Evolutionary conservation across 2,113 vertebrate genomes (phyloP).

Genomic region (Chloroceryle aenea): DNA sequence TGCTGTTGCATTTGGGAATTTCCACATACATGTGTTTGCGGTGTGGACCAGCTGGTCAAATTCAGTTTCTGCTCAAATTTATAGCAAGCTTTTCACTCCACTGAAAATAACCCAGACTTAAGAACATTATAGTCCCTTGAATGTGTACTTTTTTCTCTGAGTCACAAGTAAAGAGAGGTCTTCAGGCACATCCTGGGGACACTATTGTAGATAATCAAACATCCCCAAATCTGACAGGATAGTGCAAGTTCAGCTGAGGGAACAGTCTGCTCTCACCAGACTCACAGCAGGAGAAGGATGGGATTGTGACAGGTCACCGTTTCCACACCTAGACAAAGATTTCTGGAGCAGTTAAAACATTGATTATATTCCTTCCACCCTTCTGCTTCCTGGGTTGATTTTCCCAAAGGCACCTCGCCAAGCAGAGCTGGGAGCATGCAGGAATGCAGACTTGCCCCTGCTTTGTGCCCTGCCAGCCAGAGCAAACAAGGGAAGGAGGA

Average conservation of each 20-base stretch:
- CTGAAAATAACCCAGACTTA: slow-evolving; percentile 2
- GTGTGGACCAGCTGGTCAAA: not conserved
- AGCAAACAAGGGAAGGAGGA: not conserved
- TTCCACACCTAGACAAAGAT: not conserved
- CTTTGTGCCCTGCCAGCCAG: not conserved
- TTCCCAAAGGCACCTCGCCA: accelerated
- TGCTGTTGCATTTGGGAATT: not conserved
- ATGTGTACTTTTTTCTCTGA: not conserved
- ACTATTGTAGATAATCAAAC: not conserved
- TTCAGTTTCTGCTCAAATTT: not conserved
- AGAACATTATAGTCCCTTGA: not conserved
- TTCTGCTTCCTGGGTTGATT: not conserved
- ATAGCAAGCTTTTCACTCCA: not conserved
- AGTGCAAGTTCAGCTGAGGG: slow-evolving; percentile 46
- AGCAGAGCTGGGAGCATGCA: not conserved
- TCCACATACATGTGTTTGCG: not conserved
- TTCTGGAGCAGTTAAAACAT: not conserved
- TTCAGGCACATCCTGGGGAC: slow-evolving; percentile 33
- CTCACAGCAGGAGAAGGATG: slow-evolving; percentile 7
- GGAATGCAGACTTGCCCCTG: not conserved
- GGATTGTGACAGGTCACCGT: not conserved
- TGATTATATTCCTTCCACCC: not conserved
- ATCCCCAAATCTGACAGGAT: slow-evolving; percentile 22
- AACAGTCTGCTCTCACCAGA: slow-evolving; percentile 11
- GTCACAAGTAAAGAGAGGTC: slow-evolving; percentile 1